Conservation (phyloP, 2,113 vertebrate genomes). For the Microcebus murinus region DNA sequence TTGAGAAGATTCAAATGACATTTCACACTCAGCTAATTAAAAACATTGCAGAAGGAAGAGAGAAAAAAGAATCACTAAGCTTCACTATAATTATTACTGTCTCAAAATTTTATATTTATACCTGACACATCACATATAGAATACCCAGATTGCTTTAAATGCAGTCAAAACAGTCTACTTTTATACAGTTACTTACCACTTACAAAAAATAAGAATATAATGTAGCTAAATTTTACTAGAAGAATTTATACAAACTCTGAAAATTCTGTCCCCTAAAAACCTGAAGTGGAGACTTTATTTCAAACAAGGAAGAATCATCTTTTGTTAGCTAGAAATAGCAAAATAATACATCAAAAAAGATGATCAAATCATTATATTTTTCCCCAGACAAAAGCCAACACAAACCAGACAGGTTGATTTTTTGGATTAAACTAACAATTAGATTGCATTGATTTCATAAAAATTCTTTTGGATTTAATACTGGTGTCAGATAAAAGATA, state of each 20-base stretch:
- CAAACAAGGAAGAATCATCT: background rate
- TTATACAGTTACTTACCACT: background rate
- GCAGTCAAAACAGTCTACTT: background rate
- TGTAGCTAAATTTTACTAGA: background rate
- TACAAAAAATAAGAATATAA: background rate
- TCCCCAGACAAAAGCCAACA: background rate
- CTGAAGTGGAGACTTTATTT: background rate
- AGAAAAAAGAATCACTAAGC: background rate
- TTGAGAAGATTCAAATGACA: background rate
- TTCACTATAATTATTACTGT: too few relatives aligned
- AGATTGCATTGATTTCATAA: background rate
- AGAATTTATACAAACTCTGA: slow-evolving; percentile 27
- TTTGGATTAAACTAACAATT: background rate
- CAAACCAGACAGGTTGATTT: background rate
- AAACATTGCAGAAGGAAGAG: background rate
- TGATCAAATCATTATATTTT: background rate
- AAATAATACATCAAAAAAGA: background rate
- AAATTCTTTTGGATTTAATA: background rate
- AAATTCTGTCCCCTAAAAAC: background rate
- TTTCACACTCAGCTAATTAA: background rate
- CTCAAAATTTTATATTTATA: background rate
- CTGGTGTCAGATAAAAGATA: background rate
- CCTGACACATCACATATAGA: background rate
- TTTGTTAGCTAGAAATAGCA: background rate
- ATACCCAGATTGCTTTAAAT: background rate